Evolutionary conservation across 1,140 invertebrate species (phyloP).

Genomic region (Magallana angulata): DNA sequence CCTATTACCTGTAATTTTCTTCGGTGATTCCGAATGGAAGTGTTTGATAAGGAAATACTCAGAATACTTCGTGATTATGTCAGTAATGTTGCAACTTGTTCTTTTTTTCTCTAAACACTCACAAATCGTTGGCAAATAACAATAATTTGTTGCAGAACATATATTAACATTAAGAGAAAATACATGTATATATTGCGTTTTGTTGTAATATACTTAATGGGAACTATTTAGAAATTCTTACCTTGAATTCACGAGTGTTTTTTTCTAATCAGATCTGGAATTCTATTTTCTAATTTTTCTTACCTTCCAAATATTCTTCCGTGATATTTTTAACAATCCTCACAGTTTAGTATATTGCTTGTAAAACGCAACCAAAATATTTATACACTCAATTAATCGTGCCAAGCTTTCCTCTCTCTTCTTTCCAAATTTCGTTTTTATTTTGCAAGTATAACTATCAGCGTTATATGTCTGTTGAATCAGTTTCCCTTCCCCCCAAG

Average conservation of each 20-base stretch:
- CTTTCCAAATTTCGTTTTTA: not conserved
- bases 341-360: not conserved
- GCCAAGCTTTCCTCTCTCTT: not conserved
- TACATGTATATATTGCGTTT: not conserved
- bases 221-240: not conserved
- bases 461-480: not conserved
- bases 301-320: not conserved
- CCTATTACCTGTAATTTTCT: conserved; percentile 23
- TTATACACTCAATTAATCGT: not conserved
- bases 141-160: too few relatives aligned
- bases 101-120: too few relatives aligned
- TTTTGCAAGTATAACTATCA: not conserved
- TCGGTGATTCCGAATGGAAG: not conserved
- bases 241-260: not conserved
- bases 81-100: too few relatives aligned
- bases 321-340: not conserved
- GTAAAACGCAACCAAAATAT: not conserved
- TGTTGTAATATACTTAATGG: not conserved
- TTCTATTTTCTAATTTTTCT: not conserved
- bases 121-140: too few relatives aligned
- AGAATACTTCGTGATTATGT: too few relatives aligned
- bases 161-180: too few relatives aligned
- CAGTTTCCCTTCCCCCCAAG: not conserved
- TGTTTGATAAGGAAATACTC: not conserved
- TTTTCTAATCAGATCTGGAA: not conserved